Percentiles rank a stretch among this genome's conserved stretches.
Conservation (phyloP, 2,113 vertebrate species). For the Sturnus vulgaris region DNA sequence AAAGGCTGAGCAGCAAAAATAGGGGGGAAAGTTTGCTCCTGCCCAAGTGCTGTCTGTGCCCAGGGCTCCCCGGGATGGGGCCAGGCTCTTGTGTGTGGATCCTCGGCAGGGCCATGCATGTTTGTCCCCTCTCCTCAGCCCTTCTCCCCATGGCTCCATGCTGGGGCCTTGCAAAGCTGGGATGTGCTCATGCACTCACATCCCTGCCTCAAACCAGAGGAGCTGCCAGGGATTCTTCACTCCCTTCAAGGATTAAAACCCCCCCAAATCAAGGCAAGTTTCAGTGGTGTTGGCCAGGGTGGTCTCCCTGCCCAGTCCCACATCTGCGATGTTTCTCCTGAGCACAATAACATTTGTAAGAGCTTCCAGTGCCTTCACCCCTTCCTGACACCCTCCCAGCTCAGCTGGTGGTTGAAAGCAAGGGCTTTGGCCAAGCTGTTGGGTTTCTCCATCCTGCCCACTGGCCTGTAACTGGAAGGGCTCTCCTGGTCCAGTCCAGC, state of each 20-base stretch:
- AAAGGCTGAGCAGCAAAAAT: background rate
- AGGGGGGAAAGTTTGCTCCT: background rate
- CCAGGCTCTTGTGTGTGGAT: background rate
- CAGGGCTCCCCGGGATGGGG: rapidly evolving
- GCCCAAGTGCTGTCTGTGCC: background rate
- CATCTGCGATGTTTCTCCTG: background rate
- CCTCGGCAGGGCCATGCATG: rapidly evolving
- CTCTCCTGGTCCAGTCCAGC: background rate
- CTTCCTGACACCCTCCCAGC: background rate
- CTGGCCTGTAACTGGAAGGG: background rate
- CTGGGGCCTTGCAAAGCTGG: background rate
- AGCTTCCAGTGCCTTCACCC: background rate
- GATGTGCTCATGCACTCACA: background rate
- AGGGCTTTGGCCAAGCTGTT: background rate
- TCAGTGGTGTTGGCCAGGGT: rapidly evolving
- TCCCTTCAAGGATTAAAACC: background rate
- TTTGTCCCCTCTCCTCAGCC: background rate
- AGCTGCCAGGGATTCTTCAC: background rate
- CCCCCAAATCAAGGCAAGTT: background rate
- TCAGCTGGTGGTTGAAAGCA: background rate
- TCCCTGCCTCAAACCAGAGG: background rate
- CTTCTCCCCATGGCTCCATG: rapidly evolving
- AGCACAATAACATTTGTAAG: rapidly evolving
- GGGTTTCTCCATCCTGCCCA: background rate
- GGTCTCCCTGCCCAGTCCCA: background rate